Evolutionary conservation across 2,888 invertebrate genomes (phyloP), one percentile per base, ranked within the genome.

Genomic region (Epistrophella euchroma): DNA sequence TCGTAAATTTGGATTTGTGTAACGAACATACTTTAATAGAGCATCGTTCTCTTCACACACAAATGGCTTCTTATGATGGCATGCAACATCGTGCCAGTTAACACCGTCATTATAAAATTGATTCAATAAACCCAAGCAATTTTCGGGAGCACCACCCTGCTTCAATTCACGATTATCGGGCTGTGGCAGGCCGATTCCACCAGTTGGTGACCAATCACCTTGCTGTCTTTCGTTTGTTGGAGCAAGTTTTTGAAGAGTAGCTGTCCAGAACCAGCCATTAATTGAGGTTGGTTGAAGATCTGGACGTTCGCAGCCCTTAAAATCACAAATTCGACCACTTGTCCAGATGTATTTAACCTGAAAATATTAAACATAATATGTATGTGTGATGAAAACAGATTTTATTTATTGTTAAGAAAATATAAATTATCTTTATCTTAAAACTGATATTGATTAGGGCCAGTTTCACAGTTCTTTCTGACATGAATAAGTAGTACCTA

Each of bases 201-300:
- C 97, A 88, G 94, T 95, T 91, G 96, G 96, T 45, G 97, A 97
- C 97, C 97, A 97, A 93, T 97, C 97, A 92, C 96, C 97, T 91
- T 97, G 97, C 72, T 94, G 94, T 70, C 97, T 94, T 93, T 97
- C 95, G 76, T 94, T 96, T 74, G 97, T 96, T 62, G 97, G 96
- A 1, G 97, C 96, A 89, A 97, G 93, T 92, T 97, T 97, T 93
- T 96, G 97, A 72, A 96, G 94, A 89, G 95, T 97, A 45, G 96
- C 97, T 25, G 97, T 97, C 97, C 97, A 97, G 94, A 97, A 97
- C 97, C 97, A 97, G 47, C 97, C 97, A 91, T 97, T 97, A 88
- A 97, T 92, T 74, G 95, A 94, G 87, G 95, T 94, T 43, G 97
- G 97, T 89, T 97, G 95, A 88, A 97, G 93, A 91, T 97, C 97